Evolutionary conservation across 2,888 invertebrate genomes (phyloP), one percentile per base, ranked within the genome.

Genomic region (Macaria notata): DNA sequence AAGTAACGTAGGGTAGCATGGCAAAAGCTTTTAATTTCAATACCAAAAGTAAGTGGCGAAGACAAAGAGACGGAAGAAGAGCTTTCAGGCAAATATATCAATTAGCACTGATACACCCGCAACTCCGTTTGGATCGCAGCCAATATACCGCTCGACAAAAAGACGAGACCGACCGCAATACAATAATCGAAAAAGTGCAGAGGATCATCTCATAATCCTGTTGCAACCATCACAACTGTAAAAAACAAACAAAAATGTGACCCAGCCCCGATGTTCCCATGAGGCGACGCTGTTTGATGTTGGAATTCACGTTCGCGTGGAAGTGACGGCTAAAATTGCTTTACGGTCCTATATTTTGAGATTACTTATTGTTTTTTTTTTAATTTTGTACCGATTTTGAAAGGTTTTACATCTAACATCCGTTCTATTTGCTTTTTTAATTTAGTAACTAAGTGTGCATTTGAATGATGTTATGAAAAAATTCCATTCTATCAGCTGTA

Each of bases 231-330:
- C 59, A 63, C 71, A 72, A 72, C 73, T 65, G 69, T 64, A 69
- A 66, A 75, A 71, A 75, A 77, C 71, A 78, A 76, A 74, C 74
- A 78, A 80, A 78, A 79, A 80, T 41, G 76, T 74, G 75, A 76
- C 71, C 73, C 75, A 73, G 66, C 72, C 71, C 76, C 72, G 70
- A 70, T 64, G 72, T 83, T 87, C 87, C 85, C 88, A 85, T 80
- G 85, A 74, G 82, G 78, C 78, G 72, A 77, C 77, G 74, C 49
- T 53, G 52, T 61, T 64, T 63, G 57, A 64, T 61, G 58, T 63
- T 53, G 44, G 54, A 60, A 60, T 56, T 51, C 57, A 46, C 30
- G 50, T 19, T 42, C 9, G 31, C 47, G 38, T 56, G 47, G n/a
- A 50, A 50, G 46, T 43, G 50, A 50, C 56, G 31, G 36, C 55